Evolutionary conservation across 2,797 vertebrate genomes (phyloP), one percentile per base, ranked within the genome.

Genomic region (Synaphobranchus kaupii): DNA sequence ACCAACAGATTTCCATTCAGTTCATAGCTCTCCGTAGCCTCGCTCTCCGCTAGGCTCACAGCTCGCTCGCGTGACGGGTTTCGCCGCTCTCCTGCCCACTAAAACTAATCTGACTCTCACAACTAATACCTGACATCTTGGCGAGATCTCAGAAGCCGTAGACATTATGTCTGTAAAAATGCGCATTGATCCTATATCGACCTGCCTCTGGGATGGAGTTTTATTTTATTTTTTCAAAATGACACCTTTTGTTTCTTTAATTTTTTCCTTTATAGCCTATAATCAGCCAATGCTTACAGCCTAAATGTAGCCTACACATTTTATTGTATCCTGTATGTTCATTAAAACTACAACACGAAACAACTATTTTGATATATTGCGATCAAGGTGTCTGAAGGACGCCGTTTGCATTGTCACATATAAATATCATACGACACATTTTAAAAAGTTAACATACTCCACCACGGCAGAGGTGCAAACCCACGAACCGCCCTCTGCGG

Each of bases 71-170:
- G 82, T 90, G 90, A 91, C 90, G 89, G 92, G 88, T 90, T 88
- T 90, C 92, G 88, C 89, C 88, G 92, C 91, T 90, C 91, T 89
- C 93, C 95, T 93, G 93, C 95, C 95, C 95, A 95, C 95, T 94
- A 95, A 96, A 93, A 94, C 93, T 95, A 95, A 96, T 95, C 96
- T 94, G 96, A 93, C 95, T 92, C 95, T 95, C 95, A 92, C 92
- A 95, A 94, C 94, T 95, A 96, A 96, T 95, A 95, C 96, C 96
- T 95, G 96, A 96, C 96, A 94, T 95, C 94, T 94, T 90, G 95
- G 93, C 93, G 90, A 94, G 95, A 95, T 92, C 96, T 94, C 92
- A 92, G 94, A 91, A 85, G 91, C 94, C 94, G 90, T 90, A 93
- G 93, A 94, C 97, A 96, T 96, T 93, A 92, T 94, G 95, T 91